Conservation (phyloP, 2,797 vertebrate species). For the Sus cebifrons region DNA sequence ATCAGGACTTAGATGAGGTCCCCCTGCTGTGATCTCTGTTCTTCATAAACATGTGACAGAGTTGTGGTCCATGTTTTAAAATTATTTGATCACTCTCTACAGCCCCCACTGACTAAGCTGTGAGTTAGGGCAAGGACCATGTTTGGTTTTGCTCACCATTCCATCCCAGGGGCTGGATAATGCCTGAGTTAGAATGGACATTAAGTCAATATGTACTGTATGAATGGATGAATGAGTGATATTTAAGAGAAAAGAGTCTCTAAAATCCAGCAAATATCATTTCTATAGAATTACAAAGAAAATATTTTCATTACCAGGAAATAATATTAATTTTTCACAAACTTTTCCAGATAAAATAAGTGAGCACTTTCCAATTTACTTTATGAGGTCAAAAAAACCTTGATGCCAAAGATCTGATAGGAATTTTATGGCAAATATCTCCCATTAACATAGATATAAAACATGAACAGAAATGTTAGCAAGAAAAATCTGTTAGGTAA, state of each 20-base stretch:
- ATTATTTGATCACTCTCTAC: background rate
- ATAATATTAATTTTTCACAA: background rate
- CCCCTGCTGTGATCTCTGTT: background rate
- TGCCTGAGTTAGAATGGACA: background rate
- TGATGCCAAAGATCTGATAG: background rate
- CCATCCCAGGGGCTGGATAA: background rate
- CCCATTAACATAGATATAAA: background rate
- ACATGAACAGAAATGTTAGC: background rate
- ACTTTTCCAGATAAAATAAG: background rate
- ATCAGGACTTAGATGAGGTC: background rate
- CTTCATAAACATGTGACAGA: background rate
- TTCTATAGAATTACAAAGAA: conserved; percentile 11
- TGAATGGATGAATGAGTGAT: background rate
- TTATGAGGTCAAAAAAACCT: background rate
- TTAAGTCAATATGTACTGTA: background rate
- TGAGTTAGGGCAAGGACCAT: background rate
- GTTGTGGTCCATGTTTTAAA: background rate
- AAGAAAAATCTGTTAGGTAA: conserved; percentile 12
- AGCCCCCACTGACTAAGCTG: background rate
- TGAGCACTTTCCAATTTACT: background rate
- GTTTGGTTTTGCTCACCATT: background rate
- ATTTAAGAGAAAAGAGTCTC: background rate
- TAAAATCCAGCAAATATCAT: background rate
- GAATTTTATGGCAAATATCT: background rate
- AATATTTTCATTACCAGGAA: background rate